Evolutionary conservation across 1,140 invertebrate species (phyloP).

Genomic region (Diuraphis noxia): DNA sequence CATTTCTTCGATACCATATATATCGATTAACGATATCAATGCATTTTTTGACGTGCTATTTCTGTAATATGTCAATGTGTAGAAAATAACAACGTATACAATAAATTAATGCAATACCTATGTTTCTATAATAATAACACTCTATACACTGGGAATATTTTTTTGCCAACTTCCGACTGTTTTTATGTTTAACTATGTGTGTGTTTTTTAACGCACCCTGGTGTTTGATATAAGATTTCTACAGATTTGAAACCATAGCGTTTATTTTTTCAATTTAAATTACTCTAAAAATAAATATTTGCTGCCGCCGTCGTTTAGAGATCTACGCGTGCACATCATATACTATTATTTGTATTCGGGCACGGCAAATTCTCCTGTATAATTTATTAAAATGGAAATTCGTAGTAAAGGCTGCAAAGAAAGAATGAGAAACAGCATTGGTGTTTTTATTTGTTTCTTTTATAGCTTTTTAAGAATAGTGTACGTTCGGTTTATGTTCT

Average conservation of each 20-base stretch:
- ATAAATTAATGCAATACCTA: not conserved
- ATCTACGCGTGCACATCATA: not conserved
- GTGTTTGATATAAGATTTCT: not conserved
- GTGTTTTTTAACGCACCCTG: not conserved
- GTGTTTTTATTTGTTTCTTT: not conserved
- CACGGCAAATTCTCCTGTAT: not conserved
- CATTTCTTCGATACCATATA: no score
- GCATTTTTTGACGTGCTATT: not conserved
- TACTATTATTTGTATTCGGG: not conserved
- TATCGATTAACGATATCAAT: no score
- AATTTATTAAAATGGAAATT: not conserved
- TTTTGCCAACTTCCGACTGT: not conserved
- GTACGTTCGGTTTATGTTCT: not conserved
- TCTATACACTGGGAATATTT: not conserved
- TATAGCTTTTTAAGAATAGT: not conserved
- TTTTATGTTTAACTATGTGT: not conserved
- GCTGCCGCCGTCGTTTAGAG: not conserved
- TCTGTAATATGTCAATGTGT: not conserved
- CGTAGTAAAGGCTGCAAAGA: not conserved
- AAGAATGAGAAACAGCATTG: not conserved
- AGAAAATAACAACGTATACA: not conserved
- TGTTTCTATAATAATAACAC: not conserved
- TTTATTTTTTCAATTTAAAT: not conserved
- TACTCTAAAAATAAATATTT: not conserved
- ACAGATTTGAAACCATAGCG: not conserved